Conservation (phyloP, 2,113 vertebrate genomes). For the Lota lota region DNA sequence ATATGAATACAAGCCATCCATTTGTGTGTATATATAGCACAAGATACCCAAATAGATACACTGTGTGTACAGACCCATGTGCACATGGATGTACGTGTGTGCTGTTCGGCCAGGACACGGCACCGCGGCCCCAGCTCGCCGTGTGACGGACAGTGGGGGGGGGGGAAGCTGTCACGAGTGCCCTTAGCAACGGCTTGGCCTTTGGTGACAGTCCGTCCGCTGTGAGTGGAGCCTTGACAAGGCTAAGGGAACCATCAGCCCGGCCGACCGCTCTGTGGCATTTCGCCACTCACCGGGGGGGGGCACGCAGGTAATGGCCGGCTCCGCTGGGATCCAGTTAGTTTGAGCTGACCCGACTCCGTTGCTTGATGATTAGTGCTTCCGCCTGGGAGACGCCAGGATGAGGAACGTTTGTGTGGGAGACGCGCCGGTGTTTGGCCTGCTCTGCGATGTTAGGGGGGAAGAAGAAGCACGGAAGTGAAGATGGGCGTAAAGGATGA, state of each 20-base stretch:
- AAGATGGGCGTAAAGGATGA: no score
- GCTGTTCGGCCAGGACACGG: background rate
- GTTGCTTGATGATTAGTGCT: no score
- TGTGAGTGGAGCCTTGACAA: constrained; percentile 48
- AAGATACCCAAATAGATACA: background rate
- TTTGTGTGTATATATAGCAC: constrained; percentile 23
- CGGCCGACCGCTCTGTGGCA: constrained; percentile 39
- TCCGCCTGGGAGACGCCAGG: no score
- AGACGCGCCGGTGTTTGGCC: no score
- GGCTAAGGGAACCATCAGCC: constrained; percentile 58
- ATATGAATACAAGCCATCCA: background rate
- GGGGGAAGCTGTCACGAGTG: constrained; percentile 46
- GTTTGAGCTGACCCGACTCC: background rate
- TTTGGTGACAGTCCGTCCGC: constrained; percentile 60
- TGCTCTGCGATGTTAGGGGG: no score
- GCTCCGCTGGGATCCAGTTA: no score
- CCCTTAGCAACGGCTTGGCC: constrained; percentile 49
- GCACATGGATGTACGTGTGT: constrained; percentile 3
- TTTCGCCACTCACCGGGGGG: constrained; percentile 40
- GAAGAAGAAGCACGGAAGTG: no score
- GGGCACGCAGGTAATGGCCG: constrained; percentile 17
- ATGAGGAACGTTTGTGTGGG: no score
- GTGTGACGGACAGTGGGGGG: constrained; percentile 28
- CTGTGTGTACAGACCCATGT: background rate
- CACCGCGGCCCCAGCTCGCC: no score